Percentiles rank a stretch among this genome's conserved stretches.
Conservation (phyloP, 1,140 invertebrate species). For the Drosophila oshimai region DNA sequence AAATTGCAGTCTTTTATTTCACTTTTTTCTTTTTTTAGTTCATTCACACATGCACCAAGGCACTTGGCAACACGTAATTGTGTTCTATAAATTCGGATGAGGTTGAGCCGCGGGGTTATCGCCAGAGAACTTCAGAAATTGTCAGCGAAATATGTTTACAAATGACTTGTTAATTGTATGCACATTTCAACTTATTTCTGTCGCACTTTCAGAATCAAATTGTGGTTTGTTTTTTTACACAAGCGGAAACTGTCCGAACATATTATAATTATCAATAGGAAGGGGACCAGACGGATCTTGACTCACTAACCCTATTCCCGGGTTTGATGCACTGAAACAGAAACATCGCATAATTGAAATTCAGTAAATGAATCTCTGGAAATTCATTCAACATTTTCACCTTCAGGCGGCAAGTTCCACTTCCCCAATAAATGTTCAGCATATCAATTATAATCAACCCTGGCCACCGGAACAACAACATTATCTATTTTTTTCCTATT, state of each 20-base stretch:
- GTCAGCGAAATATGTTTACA: not conserved
- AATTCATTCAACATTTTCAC: slow-evolving; percentile 15
- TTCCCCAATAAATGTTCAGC: slow-evolving; percentile 12
- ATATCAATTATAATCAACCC: slow-evolving; percentile 38
- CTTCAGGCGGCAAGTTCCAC: slow-evolving; percentile 7
- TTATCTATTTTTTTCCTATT: slow-evolving; percentile 1
- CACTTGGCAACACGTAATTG: slow-evolving; percentile 51
- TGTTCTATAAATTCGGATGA: slow-evolving; percentile 9
- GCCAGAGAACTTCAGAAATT: slow-evolving; percentile 2
- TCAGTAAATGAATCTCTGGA: slow-evolving; percentile 8
- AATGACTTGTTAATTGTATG: slow-evolving; percentile 6
- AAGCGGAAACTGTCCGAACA: slow-evolving; percentile 19
- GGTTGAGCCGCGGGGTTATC: slow-evolving; percentile 21
- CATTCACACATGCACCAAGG: slow-evolving; percentile 25
- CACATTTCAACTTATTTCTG: slow-evolving; percentile 24
- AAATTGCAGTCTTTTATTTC: slow-evolving; percentile 38
- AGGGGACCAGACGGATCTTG: not conserved
- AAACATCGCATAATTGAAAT: slow-evolving; percentile 11
- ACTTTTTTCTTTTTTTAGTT: slow-evolving; percentile 22
- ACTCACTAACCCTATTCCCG: slow-evolving; percentile 8
- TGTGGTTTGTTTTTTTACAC: slow-evolving; percentile 3
- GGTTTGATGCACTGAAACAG: slow-evolving; percentile 17
- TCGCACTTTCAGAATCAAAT: not conserved
- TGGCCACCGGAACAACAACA: not conserved
- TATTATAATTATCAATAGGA: slow-evolving; percentile 10